Percentiles rank a stretch among this genome's conserved stretches.
These are phyloP conservation scores for Brachionus rubens DNA, from an alignment of 1,140 invertebrate genomes.

Conservation along the genomic window DNA sequence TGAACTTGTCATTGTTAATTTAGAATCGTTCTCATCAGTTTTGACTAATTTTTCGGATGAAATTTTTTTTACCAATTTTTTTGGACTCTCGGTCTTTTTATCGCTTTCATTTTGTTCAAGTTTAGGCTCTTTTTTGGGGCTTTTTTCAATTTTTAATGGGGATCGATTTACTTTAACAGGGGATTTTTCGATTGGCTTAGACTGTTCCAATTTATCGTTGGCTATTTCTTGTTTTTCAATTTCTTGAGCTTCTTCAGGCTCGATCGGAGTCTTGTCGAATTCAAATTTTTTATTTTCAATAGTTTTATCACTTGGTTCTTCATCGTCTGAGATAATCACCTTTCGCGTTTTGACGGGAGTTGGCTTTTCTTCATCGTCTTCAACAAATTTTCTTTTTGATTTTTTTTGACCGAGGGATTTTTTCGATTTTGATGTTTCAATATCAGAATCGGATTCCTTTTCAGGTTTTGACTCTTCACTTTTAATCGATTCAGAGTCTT, in stretches of 20 bases:
- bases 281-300: not conserved
- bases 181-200: too few species aligned
- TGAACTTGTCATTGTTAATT: too few species aligned
- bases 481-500: not conserved
- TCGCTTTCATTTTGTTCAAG: not conserved
- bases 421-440: not conserved
- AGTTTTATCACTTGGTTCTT: not conserved
- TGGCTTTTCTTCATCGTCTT: not conserved
- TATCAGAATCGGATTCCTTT: not conserved
- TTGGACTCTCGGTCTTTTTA: not conserved
- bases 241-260: not conserved
- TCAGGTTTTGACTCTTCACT: not conserved
- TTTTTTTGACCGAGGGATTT: not conserved
- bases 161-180: too few species aligned
- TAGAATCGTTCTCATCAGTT: too few species aligned
- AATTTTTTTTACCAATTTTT: not conserved
- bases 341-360: not conserved
- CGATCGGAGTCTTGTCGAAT: not conserved
- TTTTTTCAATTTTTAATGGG: too few species aligned
- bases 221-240: too few species aligned
- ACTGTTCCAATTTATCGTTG: too few species aligned
- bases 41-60: not conserved
- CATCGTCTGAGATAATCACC: not conserved
- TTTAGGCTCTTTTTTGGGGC: not conserved
- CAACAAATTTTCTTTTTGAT: not conserved